phyloP scores from a whole-genome alignment of 2,113 vertebrate genomes.

The Orientallactaga bullata region DNA sequence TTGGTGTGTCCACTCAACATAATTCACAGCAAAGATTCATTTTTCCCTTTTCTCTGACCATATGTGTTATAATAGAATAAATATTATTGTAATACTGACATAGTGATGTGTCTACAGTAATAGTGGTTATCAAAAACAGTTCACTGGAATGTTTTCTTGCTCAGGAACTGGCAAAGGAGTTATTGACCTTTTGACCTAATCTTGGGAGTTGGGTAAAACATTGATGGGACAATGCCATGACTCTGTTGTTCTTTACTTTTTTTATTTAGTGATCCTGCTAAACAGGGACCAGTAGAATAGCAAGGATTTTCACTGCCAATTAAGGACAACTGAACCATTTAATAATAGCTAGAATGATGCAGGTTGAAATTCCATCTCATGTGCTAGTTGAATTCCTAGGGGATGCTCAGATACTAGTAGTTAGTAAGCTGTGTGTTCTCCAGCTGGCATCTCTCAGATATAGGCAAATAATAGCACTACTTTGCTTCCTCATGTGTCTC shows the following conservation, averaged over 20 bases:
- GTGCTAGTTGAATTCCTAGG: conserved; percentile 23
- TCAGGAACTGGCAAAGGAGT: conserved; percentile 45
- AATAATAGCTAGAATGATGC: not conserved
- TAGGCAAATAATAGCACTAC: not conserved
- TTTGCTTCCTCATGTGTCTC: conserved; percentile 28
- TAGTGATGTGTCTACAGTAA: conserved; percentile 60
- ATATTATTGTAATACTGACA: conserved; percentile 68
- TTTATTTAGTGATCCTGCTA: conserved; percentile 24
- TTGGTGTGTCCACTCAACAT: conserved; percentile 51
- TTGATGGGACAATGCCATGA: not conserved
- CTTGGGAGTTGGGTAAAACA: conserved; percentile 26
- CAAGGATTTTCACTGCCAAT: conserved; percentile 37
- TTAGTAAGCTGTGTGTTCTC: not conserved
- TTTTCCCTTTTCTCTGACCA: conserved; percentile 31
- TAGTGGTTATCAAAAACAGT: conserved; percentile 56
- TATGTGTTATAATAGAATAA: conserved; percentile 71
- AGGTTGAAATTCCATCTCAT: conserved; percentile 41
- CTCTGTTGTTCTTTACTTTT: conserved; percentile 55
- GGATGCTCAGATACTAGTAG: conserved; percentile 20
- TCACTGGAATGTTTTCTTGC: conserved; percentile 59
- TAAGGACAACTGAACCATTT: conserved; percentile 43
- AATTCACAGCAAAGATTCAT: conserved; percentile 61
- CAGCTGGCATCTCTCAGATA: conserved; percentile 49
- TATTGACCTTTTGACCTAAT: conserved; percentile 59
- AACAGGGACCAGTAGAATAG: conserved; percentile 27